Conservation (phyloP, 92 coral and sea anemone genomes). For the Zoanthus sansibaricus region DNA sequence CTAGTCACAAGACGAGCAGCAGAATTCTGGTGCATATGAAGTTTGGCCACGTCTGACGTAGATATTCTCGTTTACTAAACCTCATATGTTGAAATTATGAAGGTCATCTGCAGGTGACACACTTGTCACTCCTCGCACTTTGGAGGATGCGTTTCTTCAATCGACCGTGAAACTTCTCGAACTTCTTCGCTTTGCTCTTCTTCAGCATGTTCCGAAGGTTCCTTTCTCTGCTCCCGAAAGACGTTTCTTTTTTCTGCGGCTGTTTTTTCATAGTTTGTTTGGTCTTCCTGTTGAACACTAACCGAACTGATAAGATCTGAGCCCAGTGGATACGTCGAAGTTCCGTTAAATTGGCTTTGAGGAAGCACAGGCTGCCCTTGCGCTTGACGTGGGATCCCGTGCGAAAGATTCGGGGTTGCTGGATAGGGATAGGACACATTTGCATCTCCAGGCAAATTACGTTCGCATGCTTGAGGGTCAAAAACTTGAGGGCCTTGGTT, state of each 20-base stretch:
- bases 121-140: constrained; percentile 20
- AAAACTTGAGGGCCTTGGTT: constrained; percentile 30
- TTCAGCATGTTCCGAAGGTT: constrained; percentile 38
- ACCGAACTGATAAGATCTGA: not conserved
- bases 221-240: constrained; percentile 1
- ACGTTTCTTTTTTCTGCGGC: constrained; percentile 20
- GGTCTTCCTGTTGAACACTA: not conserved
- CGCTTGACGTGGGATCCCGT: not conserved
- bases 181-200: not conserved
- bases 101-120: not conserved
- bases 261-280: not conserved
- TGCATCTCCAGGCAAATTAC: constrained; percentile 2
- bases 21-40: too few species aligned
- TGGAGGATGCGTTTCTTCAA: constrained; percentile 44
- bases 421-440: not conserved
- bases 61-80: too few species aligned
- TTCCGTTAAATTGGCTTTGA: not conserved
- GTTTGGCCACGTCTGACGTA: too few species aligned
- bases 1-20: too few species aligned
- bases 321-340: not conserved
- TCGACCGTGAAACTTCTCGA: constrained; percentile 10
- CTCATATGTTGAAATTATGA: too few species aligned
- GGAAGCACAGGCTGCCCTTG: not conserved
- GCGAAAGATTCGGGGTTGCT: not conserved
- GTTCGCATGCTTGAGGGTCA: not conserved